Conservation (phyloP, 2,888 invertebrate genomes). For the Corythucha ciliata region DNA sequence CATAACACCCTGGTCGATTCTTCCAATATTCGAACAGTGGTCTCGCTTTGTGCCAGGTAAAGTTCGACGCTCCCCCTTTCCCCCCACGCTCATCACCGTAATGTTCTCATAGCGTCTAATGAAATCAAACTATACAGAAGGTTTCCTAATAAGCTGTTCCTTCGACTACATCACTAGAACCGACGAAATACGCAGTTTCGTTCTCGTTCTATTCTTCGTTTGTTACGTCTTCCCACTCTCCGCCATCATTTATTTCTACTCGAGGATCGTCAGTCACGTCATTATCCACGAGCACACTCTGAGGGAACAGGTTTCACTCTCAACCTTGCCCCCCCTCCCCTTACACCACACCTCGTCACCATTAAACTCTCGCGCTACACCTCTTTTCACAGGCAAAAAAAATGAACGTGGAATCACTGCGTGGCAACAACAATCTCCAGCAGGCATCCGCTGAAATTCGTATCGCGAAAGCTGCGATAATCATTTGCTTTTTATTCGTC, state of each 20-base stretch:
- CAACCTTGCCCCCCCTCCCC: too few species aligned
- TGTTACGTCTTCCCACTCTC: conserved; percentile 68
- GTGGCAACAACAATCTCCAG: conserved; percentile 58
- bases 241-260: conserved; percentile 72
- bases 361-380: background rate
- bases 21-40: conserved; percentile 75
- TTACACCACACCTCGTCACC: background rate
- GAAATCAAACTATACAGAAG: conserved; percentile 54
- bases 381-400: conserved; percentile 58
- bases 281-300: conserved; percentile 75
- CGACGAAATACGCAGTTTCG: conserved; percentile 68
- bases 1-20: conserved; percentile 67
- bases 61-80: too few species aligned
- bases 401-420: conserved; percentile 80
- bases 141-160: conserved; percentile 75
- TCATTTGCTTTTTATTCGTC: conserved; percentile 74
- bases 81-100: too few species aligned
- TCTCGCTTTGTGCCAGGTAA: conserved; percentile 76
- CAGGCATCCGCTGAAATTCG: conserved; percentile 67
- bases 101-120: too few species aligned
- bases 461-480: conserved; percentile 80
- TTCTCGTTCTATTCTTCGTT: conserved; percentile 63
- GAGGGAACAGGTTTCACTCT: conserved; percentile 51
- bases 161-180: conserved; percentile 75
- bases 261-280: conserved; percentile 79